Evolutionary conservation across 2,888 invertebrate species (phyloP).

Genomic region (Tenthredo livida): DNA sequence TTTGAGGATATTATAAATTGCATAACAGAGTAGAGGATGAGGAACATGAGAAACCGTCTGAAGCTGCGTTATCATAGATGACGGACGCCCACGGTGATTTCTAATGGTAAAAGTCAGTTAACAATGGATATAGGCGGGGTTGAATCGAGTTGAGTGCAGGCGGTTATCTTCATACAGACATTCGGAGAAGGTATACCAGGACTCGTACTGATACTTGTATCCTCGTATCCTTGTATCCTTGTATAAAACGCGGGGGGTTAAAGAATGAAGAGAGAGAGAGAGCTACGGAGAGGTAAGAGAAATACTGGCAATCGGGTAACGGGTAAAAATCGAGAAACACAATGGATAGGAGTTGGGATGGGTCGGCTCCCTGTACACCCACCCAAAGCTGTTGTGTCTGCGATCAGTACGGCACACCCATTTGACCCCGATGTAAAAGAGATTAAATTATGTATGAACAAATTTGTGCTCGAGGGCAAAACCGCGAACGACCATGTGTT

Average conservation of each 20-base stretch:
- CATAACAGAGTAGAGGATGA: constrained; percentile 58
- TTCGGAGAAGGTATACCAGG: not conserved
- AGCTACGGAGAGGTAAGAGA: not conserved
- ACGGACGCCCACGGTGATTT: constrained; percentile 61
- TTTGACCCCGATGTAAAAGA: constrained; percentile 68
- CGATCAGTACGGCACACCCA: constrained; percentile 66
- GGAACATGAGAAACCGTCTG: constrained; percentile 64
- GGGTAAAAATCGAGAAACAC: constrained; percentile 68
- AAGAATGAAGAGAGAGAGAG: not conserved
- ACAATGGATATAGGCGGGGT: constrained; percentile 70
- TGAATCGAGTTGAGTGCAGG: not conserved
- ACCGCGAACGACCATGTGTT: not conserved
- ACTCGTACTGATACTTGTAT: not conserved
- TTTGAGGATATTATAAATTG: constrained; percentile 28
- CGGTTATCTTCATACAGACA: constrained; percentile 29
- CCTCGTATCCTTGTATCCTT: not conserved
- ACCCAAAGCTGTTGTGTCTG: constrained; percentile 66
- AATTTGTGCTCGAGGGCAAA: constrained; percentile 63
- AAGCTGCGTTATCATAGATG: constrained; percentile 65
- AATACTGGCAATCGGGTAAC: constrained; percentile 67
- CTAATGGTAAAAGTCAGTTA: constrained; percentile 73
- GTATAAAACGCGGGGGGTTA: not conserved
- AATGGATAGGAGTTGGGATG: constrained; percentile 65
- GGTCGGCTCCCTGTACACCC: constrained; percentile 57
- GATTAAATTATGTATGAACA: constrained; percentile 70